Evolutionary conservation across 1,140 invertebrate genomes (phyloP).

Genomic region (Oryctes rhinoceros): DNA sequence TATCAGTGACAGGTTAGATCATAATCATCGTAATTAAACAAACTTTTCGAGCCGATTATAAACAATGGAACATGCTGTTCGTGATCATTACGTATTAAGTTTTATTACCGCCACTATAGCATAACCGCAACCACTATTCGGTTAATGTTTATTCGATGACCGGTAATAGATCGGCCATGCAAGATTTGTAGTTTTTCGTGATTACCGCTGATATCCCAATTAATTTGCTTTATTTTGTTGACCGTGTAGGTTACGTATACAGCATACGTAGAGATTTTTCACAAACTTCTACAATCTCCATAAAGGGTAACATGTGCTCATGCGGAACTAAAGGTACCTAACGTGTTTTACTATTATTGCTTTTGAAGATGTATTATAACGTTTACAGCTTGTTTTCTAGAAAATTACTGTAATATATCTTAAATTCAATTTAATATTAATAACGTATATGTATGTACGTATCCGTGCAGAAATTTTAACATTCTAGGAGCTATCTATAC

Average conservation of each 20-base stretch:
- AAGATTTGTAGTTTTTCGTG: constrained; percentile 17
- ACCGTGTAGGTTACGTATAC: neutral
- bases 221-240: constrained; percentile 15
- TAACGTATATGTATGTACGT: neutral
- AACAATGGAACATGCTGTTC: constrained; percentile 30
- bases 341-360: no score
- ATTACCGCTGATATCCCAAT: constrained; percentile 11
- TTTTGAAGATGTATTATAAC: no score
- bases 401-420: neutral
- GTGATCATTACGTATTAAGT: constrained; percentile 32
- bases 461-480: no score
- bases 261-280: neutral
- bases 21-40: constrained; percentile 33
- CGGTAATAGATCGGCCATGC: constrained; percentile 5
- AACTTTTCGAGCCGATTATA: constrained; percentile 31
- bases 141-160: constrained; percentile 11
- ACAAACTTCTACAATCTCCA: neutral
- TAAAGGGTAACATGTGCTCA: neutral
- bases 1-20: constrained; percentile 31
- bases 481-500: no score
- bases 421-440: neutral
- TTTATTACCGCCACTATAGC: neutral
- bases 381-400: no score
- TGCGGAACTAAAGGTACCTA: neutral
- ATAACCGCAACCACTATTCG: neutral